Evolutionary conservation across 2,888 invertebrate species (phyloP).

Genomic region (Tenthredo amoena): DNA sequence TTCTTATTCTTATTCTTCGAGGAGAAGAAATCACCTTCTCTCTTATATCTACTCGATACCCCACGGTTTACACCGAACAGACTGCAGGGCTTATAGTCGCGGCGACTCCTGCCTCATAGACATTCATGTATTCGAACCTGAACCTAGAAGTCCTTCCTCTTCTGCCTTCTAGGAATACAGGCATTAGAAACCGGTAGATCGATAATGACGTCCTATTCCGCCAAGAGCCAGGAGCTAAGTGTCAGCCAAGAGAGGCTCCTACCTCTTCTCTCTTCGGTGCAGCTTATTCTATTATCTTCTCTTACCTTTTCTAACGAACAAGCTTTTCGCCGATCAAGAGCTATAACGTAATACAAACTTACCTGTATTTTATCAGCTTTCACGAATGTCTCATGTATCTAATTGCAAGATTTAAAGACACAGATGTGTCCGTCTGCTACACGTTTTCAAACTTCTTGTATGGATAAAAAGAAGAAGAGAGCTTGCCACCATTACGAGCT

Average conservation of each 20-base stretch:
- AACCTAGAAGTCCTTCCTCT: conserved; percentile 38
- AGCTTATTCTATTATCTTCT: background rate
- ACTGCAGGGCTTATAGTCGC: background rate
- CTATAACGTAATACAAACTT: background rate
- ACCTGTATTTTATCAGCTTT: background rate
- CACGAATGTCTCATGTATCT: background rate
- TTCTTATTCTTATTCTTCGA: background rate
- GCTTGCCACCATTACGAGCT: background rate
- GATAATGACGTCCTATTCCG: conserved; percentile 50
- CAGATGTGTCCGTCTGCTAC: background rate
- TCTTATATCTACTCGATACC: conserved; percentile 5
- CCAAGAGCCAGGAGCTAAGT: conserved; percentile 47
- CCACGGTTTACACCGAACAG: background rate
- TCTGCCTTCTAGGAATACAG: conserved; percentile 46
- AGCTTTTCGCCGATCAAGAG: conserved; percentile 1
- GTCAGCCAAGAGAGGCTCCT: conserved; percentile 20
- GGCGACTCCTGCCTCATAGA: conserved; percentile 32
- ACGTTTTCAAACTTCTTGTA: background rate
- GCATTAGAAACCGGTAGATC: conserved; percentile 51
- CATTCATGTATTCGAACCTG: conserved; percentile 43
- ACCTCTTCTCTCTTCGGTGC: conserved; percentile 6
- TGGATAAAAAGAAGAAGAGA: background rate
- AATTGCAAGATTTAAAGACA: background rate
- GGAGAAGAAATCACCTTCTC: conserved; percentile 43
- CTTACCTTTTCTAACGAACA: background rate